Evolutionary conservation across 2,797 vertebrate genomes (phyloP).

Genomic region (Oceanodroma leucorhoa): DNA sequence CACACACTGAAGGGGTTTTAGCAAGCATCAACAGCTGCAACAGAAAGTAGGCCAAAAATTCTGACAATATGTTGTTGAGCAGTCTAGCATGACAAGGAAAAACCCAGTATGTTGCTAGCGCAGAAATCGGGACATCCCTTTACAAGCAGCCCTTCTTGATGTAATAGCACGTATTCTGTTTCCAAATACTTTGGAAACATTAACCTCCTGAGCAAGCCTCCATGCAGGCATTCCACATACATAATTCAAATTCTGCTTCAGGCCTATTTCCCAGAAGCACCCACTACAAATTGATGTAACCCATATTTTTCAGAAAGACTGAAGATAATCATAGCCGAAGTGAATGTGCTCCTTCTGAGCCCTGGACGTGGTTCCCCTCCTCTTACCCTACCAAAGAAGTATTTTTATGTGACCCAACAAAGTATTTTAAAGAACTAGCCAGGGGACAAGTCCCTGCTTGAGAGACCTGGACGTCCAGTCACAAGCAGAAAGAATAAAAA

Average conservation of each 20-base stretch:
- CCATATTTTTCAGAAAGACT: neutral
- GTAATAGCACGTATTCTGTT: neutral
- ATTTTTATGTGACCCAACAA: neutral
- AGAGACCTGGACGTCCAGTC: neutral
- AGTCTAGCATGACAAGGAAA: neutral
- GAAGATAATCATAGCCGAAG: neutral
- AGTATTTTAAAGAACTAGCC: neutral
- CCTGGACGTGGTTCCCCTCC: neutral
- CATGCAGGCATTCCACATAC: neutral
- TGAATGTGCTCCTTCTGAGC: neutral
- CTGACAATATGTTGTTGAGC: neutral
- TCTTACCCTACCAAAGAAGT: neutral
- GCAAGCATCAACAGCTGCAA: neutral
- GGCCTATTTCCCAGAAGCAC: constrained; percentile 11
- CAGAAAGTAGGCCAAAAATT: neutral
- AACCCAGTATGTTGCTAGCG: neutral
- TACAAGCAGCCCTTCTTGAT: neutral
- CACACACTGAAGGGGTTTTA: neutral
- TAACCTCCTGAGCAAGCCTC: neutral
- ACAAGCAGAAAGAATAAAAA: neutral
- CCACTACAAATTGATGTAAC: constrained; percentile 29
- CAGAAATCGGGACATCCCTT: neutral
- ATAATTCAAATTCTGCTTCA: constrained; percentile 47
- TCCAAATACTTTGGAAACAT: neutral
- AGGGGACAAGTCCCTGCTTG: neutral